Evolutionary conservation across 1,140 invertebrate species (phyloP).

Genomic region (Nephotettix cincticeps): DNA sequence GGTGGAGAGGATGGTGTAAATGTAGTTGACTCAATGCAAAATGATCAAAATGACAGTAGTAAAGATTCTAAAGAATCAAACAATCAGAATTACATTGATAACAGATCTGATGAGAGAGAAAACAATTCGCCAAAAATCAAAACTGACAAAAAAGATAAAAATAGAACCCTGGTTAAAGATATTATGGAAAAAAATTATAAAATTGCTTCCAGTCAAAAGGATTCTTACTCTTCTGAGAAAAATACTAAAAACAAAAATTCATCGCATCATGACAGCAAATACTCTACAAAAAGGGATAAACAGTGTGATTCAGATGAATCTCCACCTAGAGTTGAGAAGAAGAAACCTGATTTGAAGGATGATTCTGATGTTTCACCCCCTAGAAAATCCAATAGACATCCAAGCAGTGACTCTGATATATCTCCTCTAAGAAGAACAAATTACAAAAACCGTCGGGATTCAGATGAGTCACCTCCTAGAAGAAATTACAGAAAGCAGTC

Average conservation of each 20-base stretch:
- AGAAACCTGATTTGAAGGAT: constrained; percentile 16
- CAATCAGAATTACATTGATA: background rate
- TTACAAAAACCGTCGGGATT: constrained; percentile 32
- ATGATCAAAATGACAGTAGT: background rate
- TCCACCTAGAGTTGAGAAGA: constrained; percentile 31
- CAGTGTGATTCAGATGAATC: constrained; percentile 38
- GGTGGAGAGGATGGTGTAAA: constrained; percentile 45
- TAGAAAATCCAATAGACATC: constrained; percentile 24
- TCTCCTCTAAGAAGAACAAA: constrained; percentile 32
- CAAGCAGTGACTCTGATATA: constrained; percentile 19
- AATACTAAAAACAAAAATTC: no score
- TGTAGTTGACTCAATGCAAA: background rate
- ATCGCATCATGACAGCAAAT: no score
- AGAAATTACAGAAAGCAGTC: constrained; percentile 4
- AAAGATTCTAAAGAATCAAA: background rate
- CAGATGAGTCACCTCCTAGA: constrained; percentile 48
- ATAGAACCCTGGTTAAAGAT: background rate
- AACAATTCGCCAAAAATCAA: background rate
- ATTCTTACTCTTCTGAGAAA: no score
- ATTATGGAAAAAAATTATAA: constrained; percentile 5
- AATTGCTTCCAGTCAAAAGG: constrained; percentile 10
- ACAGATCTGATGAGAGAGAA: background rate
- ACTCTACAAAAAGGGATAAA: background rate
- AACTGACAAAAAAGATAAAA: background rate
- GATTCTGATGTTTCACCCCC: constrained; percentile 39